Conservation (phyloP, 2,888 invertebrate genomes). For the Drosophila subquinaria region DNA sequence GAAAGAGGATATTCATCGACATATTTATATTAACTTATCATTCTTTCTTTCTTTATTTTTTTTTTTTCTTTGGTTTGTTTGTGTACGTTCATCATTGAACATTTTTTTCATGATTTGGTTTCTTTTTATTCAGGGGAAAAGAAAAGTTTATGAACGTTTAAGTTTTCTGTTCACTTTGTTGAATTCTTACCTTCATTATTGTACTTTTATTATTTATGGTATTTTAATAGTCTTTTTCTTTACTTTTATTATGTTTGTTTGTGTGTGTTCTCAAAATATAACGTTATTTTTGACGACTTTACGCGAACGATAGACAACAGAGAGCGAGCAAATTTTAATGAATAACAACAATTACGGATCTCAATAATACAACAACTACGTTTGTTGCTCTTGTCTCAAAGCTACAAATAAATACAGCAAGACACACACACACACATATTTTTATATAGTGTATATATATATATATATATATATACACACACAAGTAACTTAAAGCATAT, state of each 20-base stretch:
- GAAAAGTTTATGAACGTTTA: slow-evolving; percentile 55
- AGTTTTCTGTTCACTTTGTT: slow-evolving; percentile 67
- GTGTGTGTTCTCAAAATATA: slow-evolving; percentile 44
- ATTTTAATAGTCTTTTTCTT: slow-evolving; percentile 45
- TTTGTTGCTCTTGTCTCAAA: slow-evolving; percentile 49
- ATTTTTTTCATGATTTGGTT: slow-evolving; percentile 22
- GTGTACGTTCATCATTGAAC: slow-evolving; percentile 8
- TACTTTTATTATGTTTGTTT: slow-evolving; percentile 21
- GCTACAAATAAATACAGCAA: slow-evolving; percentile 50
- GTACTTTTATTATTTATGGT: slow-evolving; percentile 54
- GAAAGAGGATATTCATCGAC: slow-evolving; percentile 7
- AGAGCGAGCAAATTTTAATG: slow-evolving; percentile 45
- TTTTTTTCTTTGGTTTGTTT: slow-evolving; percentile 6
- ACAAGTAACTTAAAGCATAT: slow-evolving; percentile 38
- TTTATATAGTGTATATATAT: slow-evolving; percentile 14
- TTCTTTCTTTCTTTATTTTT: slow-evolving; percentile 2
- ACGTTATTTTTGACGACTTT: slow-evolving; percentile 44
- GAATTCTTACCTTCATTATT: slow-evolving; percentile 77
- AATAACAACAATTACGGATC: slow-evolving; percentile 44
- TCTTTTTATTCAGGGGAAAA: slow-evolving; percentile 31
- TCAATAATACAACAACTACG: slow-evolving; percentile 40
- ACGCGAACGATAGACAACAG: slow-evolving; percentile 61
- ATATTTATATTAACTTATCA: slow-evolving; percentile 10
- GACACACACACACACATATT: slow-evolving; percentile 50
- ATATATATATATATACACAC: slow-evolving; percentile 26